A percentile compares a stretch with the other conserved stretches of the same genome.
phyloP scores from a whole-genome alignment of 2,888 invertebrate species.

The Schrankia costaestrigalis region DNA sequence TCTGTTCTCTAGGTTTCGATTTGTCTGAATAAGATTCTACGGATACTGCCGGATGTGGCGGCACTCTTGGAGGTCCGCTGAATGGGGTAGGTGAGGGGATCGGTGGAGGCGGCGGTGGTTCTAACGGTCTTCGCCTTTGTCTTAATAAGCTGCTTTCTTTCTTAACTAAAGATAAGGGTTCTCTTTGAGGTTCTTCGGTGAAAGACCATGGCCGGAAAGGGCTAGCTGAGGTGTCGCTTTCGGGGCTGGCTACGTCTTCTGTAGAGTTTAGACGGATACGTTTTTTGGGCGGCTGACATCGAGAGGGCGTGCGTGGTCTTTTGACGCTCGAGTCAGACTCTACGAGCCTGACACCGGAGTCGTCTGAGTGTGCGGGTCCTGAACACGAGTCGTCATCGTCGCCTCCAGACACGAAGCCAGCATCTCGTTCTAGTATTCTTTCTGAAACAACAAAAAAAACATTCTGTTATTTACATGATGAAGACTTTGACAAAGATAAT shows the following conservation, averaged over 20 bases:
- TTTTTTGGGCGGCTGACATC: conserved; percentile 84
- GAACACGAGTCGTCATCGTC: conserved; percentile 84
- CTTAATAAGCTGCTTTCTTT: conserved; percentile 60
- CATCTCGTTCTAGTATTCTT: conserved; percentile 81
- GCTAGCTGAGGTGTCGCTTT: conserved; percentile 63
- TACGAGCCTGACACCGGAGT: conserved; percentile 72
- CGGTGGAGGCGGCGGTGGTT: conserved; percentile 55
- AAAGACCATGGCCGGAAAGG: conserved; percentile 86
- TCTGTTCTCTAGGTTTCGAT: conserved; percentile 82
- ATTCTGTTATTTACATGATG: conserved; percentile 9
- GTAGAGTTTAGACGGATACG: conserved; percentile 80
- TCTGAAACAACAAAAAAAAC: conserved; percentile 71
- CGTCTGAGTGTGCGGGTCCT: conserved; percentile 76
- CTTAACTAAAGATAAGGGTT: conserved; percentile 83
- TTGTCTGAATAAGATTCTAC: conserved; percentile 50
- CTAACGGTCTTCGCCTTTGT: conserved; percentile 58
- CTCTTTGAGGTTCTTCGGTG: conserved; percentile 80
- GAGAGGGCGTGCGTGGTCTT: conserved; percentile 66
- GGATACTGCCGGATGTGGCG: conserved; percentile 78
- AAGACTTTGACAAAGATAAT: not conserved
- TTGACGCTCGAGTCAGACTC: conserved; percentile 78
- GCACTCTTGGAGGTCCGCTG: conserved; percentile 76
- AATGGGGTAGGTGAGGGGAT: conserved; percentile 49
- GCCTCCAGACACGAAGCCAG: conserved; percentile 87
- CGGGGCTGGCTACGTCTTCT: conserved; percentile 62